Conservation (phyloP, 2,797 vertebrate genomes). For the Bovichtus diacanthus region DNA sequence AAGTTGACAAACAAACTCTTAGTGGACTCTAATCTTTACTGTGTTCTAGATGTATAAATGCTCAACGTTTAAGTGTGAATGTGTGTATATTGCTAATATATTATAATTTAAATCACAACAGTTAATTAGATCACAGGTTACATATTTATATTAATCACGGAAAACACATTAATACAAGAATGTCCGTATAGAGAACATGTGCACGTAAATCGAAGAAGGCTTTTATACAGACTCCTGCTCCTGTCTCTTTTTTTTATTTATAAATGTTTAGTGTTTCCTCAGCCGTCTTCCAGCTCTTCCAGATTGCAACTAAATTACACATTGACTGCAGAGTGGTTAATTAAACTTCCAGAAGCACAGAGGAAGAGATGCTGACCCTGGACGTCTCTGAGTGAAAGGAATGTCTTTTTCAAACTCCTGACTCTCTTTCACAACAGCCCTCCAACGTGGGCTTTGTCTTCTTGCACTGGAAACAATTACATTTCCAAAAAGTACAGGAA, state of each 20-base stretch:
- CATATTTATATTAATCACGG: background rate
- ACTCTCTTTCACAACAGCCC: conserved; percentile 27
- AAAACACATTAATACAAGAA: background rate
- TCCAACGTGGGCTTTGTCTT: background rate
- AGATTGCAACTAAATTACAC: conserved; percentile 61
- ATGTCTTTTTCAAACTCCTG: conserved; percentile 22
- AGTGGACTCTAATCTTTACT: background rate
- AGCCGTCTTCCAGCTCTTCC: conserved; percentile 41
- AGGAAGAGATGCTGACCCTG: conserved; percentile 43
- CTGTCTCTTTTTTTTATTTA: conserved; percentile 39
- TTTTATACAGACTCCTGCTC: background rate
- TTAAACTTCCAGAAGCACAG: conserved; percentile 44
- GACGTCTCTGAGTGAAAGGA: conserved; percentile 34
- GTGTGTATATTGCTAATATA: background rate
- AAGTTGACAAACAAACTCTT: background rate
- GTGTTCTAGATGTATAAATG: background rate
- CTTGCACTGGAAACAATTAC: conserved; percentile 22
- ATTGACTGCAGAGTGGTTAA: conserved; percentile 35
- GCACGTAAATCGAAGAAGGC: background rate
- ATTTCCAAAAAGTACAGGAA: conserved; percentile 2
- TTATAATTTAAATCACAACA: background rate
- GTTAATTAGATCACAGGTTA: background rate
- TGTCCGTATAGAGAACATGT: background rate
- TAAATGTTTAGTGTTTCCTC: conserved; percentile 52
- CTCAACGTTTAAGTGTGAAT: background rate